These are phyloP conservation scores for Vollenhovia emeryi DNA, from an alignment of 1,140 invertebrate genomes.

Conservation along the genomic window DNA sequence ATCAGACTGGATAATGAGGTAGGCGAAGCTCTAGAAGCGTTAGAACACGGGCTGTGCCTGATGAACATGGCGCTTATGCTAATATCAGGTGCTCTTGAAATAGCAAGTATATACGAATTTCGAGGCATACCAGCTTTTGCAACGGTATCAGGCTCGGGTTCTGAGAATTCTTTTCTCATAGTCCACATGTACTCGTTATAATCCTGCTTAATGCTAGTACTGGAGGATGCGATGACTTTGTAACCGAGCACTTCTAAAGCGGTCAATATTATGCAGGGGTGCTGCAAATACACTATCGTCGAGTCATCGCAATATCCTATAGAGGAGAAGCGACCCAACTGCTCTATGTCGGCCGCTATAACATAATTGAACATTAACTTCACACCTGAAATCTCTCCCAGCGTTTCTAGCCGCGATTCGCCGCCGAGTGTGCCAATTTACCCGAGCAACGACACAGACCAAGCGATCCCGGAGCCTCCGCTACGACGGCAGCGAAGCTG, in stretches of 20 bases:
- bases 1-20: neutral
- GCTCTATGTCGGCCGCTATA: slow-evolving; percentile 92
- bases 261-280: slow-evolving; percentile 94
- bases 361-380: slow-evolving; percentile 67
- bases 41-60: slow-evolving; percentile 21
- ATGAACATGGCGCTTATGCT: neutral
- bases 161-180: slow-evolving; percentile 94
- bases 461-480: no score
- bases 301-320: slow-evolving; percentile 92
- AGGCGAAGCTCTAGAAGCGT: slow-evolving; percentile 4
- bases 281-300: slow-evolving; percentile 93
- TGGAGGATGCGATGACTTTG: slow-evolving; percentile 94
- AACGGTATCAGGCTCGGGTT: slow-evolving; percentile 88
- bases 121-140: slow-evolving; percentile 79
- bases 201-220: slow-evolving; percentile 93
- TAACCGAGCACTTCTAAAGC: slow-evolving; percentile 94
- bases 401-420: neutral
- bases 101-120: slow-evolving; percentile 24
- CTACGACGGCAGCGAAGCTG: no score
- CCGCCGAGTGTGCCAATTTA: neutral
- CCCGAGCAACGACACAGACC: no score
- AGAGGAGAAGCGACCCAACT: slow-evolving; percentile 91
- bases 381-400: slow-evolving; percentile 5
- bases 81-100: neutral
- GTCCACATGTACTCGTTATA: slow-evolving; percentile 97